A percentile compares a stretch with the other conserved stretches of the same genome.
Evolutionary conservation across 1,140 invertebrate species (phyloP).

Genomic region (Leptonema lineaticorne): DNA sequence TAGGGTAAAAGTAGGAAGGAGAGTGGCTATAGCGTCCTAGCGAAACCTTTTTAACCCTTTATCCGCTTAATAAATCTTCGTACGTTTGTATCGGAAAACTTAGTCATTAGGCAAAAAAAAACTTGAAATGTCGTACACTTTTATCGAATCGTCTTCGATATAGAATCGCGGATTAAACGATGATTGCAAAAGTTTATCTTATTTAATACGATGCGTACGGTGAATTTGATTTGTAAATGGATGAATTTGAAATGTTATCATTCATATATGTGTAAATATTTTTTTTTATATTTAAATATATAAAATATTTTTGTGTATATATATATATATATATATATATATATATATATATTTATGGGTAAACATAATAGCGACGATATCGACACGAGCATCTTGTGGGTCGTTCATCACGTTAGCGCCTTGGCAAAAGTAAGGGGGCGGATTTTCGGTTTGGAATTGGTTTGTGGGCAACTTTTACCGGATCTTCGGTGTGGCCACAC

Average conservation of each 20-base stretch:
- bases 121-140: too few relatives aligned
- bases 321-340: neutral
- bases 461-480: neutral
- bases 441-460: neutral
- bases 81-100: neutral
- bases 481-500: conserved; percentile 8
- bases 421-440: neutral
- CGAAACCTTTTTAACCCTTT: neutral
- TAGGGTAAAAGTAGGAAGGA: conserved; percentile 9
- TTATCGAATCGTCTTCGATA: too few relatives aligned
- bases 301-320: neutral
- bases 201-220: too few relatives aligned
- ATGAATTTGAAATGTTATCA: too few relatives aligned
- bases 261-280: too few relatives aligned
- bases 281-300: too few relatives aligned
- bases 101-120: too few relatives aligned
- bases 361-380: neutral
- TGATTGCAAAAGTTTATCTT: too few relatives aligned
- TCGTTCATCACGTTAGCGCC: neutral
- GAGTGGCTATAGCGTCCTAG: neutral
- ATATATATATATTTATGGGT: neutral
- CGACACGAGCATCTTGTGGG: neutral
- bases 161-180: too few relatives aligned
- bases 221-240: too few relatives aligned
- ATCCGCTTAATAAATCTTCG: conserved; percentile 1